Conservation (phyloP, 2,797 vertebrate genomes). For the Allobates femoralis region DNA sequence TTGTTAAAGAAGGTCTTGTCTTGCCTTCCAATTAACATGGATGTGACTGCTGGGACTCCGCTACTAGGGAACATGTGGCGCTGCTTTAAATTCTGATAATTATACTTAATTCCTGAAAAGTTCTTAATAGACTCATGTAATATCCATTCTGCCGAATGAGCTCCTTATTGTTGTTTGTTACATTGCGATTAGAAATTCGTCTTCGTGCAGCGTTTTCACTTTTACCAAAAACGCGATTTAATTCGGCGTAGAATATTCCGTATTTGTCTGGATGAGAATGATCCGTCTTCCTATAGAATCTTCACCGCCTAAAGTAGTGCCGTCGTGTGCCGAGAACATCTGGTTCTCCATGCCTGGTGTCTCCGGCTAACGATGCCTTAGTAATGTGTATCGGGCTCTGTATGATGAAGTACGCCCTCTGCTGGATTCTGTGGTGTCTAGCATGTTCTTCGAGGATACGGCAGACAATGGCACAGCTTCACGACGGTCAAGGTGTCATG, state of each 20-base stretch:
- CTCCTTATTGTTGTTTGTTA: not conserved
- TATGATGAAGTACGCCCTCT: not conserved
- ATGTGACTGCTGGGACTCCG: constrained; percentile 66
- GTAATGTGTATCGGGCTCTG: not conserved
- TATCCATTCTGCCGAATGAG: not conserved
- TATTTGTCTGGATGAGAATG: not conserved
- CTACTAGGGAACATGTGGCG: constrained; percentile 48
- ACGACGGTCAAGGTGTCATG: not conserved
- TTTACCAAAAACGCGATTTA: not conserved
- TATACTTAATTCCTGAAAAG: constrained; percentile 31
- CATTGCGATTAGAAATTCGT: not conserved
- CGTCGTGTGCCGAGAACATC: not conserved
- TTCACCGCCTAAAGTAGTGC: not conserved
- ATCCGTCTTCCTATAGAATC: not conserved
- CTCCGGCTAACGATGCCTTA: not conserved
- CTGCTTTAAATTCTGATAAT: constrained; percentile 42
- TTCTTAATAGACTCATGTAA: constrained; percentile 42
- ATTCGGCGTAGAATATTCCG: not conserved
- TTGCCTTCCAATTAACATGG: constrained; percentile 74
- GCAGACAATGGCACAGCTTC: not conserved
- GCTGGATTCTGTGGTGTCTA: not conserved
- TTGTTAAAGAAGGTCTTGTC: constrained; percentile 76
- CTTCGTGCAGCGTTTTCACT: not conserved
- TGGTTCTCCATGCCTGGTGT: not conserved
- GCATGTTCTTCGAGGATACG: not conserved